phyloP scores from a whole-genome alignment of 1,140 invertebrate species.

The Ceratitis capitata region DNA sequence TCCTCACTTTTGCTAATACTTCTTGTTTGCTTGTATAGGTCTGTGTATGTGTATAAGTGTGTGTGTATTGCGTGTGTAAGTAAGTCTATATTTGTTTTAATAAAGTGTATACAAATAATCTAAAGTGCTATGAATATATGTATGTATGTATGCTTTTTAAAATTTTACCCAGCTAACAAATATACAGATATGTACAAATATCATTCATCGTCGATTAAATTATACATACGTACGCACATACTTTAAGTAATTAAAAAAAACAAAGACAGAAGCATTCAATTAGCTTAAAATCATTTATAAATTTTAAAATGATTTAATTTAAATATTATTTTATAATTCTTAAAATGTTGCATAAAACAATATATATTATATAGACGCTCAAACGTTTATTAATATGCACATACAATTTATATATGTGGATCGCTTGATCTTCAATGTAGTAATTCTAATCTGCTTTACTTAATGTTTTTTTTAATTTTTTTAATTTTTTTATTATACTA shows the following conservation, averaged over 20 bases:
- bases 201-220: not conserved
- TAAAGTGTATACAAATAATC: not conserved
- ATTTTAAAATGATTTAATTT: not conserved
- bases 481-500: not conserved
- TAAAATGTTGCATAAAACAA: not conserved
- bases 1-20: not conserved
- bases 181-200: constrained; percentile 22
- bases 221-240: not conserved
- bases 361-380: not conserved
- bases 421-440: too few relatives aligned
- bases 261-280: too few relatives aligned
- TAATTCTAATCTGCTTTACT: too few relatives aligned
- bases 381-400: not conserved
- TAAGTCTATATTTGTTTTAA: not conserved
- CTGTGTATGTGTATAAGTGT: not conserved
- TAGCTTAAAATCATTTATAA: too few relatives aligned
- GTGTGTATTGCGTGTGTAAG: not conserved
- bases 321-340: not conserved
- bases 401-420: too few relatives aligned
- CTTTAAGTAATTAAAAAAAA: too few relatives aligned
- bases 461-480: not conserved
- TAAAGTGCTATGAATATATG: not conserved
- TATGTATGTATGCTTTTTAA: constrained; percentile 10
- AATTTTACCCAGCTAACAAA: not conserved
- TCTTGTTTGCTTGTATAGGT: too few relatives aligned